A percentile compares a stretch with the other conserved stretches of the same genome.
These are phyloP conservation scores for Dasypolia templi DNA, from an alignment of 2,888 invertebrate species.

Conservation along the genomic window DNA sequence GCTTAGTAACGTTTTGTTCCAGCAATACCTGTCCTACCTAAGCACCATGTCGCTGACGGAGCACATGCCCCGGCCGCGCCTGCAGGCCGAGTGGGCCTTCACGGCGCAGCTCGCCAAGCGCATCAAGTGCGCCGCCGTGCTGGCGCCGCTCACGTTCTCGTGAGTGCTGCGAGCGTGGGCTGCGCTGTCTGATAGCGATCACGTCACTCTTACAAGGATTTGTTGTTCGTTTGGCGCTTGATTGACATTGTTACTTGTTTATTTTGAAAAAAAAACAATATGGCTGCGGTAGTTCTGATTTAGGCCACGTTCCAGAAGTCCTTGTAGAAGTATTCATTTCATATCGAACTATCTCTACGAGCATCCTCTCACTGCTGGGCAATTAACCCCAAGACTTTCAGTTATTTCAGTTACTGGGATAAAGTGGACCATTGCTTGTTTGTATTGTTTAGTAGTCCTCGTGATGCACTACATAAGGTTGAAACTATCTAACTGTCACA, in stretches of 20 bases:
- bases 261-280: too few relatives aligned
- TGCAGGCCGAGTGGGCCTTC: conserved; percentile 97
- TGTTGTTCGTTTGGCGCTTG: neutral
- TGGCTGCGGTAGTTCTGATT: neutral
- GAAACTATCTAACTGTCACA: neutral
- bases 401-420: neutral
- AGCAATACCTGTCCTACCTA: conserved; percentile 96
- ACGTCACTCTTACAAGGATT: neutral
- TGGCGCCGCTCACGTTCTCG: conserved; percentile 93
- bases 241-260: neutral
- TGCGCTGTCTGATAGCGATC: neutral
- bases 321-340: neutral
- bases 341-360: neutral
- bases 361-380: neutral
- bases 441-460: neutral
- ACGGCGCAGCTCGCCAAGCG: conserved; percentile 94
- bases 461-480: neutral
- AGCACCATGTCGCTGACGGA: conserved; percentile 95
- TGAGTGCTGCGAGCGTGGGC: neutral
- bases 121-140: conserved; percentile 93
- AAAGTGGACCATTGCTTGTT: neutral
- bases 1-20: conserved; percentile 53
- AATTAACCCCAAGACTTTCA: neutral
- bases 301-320: neutral
- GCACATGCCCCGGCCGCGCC: conserved; percentile 93